These are phyloP conservation scores for Pogonomyrmex californicus DNA, from an alignment of 1,140 invertebrate species.

Conservation along the genomic window DNA sequence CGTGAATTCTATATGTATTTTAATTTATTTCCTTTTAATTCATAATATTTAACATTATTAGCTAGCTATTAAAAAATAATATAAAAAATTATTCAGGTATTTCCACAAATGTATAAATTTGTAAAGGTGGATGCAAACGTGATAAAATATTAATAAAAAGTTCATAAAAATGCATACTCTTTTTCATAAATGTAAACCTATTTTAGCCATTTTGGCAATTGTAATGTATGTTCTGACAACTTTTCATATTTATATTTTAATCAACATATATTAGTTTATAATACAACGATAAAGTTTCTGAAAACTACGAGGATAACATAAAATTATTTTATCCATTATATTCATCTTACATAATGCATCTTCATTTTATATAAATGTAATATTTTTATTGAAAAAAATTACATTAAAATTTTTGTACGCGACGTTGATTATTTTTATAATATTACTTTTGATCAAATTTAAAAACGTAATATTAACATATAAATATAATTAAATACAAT, in stretches of 20 bases:
- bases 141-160: slow-evolving; percentile 27
- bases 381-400: slow-evolving; percentile 2
- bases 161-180: neutral
- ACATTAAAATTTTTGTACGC: neutral
- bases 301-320: neutral
- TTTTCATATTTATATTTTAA: slow-evolving; percentile 11
- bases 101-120: slow-evolving; percentile 15
- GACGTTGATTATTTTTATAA: slow-evolving; percentile 9
- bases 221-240: neutral
- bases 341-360: neutral
- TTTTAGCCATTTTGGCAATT: neutral
- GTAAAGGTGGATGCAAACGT: neutral
- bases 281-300: neutral
- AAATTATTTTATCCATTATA: neutral
- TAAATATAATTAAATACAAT: neutral
- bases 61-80: neutral
- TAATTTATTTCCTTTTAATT: slow-evolving; percentile 1
- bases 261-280: neutral
- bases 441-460: slow-evolving; percentile 11
- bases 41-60: slow-evolving; percentile 5
- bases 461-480: neutral
- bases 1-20: neutral
- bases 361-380: neutral
- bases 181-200: neutral
- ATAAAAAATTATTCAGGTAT: neutral